phyloP scores from a whole-genome alignment of 2,888 invertebrate species.

The Acanthacorydalis orientalis region DNA sequence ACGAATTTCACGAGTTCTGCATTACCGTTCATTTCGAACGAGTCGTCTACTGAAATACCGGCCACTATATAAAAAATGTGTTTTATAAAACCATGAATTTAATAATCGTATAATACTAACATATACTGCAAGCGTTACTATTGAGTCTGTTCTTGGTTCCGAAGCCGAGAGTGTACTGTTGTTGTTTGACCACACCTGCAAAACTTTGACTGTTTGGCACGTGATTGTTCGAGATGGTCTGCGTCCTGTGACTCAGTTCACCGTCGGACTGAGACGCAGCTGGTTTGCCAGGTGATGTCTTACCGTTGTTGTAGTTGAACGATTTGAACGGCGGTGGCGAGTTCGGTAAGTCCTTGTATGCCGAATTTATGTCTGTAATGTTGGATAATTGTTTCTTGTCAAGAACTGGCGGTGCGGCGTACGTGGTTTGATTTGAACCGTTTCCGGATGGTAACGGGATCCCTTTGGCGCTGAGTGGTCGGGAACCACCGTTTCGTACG shows the following conservation, averaged over 20 bases:
- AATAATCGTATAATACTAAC: slow-evolving; percentile 12
- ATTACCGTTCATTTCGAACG: too few relatives aligned
- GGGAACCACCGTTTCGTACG: slow-evolving; percentile 8
- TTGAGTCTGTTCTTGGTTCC: slow-evolving; percentile 25
- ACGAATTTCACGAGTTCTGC: too few relatives aligned
- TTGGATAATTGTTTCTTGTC: not conserved
- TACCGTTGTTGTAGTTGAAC: not conserved
- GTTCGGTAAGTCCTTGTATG: slow-evolving; percentile 8
- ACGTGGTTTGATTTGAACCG: slow-evolving; percentile 9
- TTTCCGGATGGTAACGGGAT: slow-evolving; percentile 7
- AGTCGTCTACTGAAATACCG: too few relatives aligned
- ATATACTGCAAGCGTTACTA: slow-evolving; percentile 26
- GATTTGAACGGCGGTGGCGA: slow-evolving; percentile 4
- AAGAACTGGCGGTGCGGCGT: slow-evolving; percentile 7
- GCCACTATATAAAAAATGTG: too few relatives aligned
- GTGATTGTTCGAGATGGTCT: slow-evolving; percentile 13
- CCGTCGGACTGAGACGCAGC: slow-evolving; percentile 21
- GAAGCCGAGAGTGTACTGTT: slow-evolving; percentile 34
- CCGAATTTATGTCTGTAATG: not conserved
- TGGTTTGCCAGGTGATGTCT: slow-evolving; percentile 6
- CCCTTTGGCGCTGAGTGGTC: slow-evolving; percentile 9
- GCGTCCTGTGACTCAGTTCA: slow-evolving; percentile 10
- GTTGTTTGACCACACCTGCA: slow-evolving; percentile 16
- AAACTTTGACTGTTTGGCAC: slow-evolving; percentile 18
- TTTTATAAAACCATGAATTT: too few relatives aligned